Base-by-base conservation (phyloP, 2,797 vertebrate species). In the Bryconaethiops microstoma region DNA sequence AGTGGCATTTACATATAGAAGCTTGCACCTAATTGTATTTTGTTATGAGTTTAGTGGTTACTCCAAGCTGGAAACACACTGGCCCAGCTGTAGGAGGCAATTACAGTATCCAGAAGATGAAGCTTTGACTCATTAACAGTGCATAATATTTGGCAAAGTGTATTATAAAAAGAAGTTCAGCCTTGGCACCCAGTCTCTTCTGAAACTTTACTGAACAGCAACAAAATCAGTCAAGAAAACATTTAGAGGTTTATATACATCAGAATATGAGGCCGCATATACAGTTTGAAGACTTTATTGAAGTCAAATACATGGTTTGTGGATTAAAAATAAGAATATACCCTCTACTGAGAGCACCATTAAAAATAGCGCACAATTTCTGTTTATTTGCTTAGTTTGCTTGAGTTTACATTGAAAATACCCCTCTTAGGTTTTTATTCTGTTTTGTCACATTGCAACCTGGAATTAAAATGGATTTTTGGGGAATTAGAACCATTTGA, bases 141-240 rank as follows among this genome's bases (percentile, higher is more conserved):
- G 74, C 79, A 80, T 85, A 85, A 81, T 77, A 84, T 76, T 77
- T 77, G 81, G 77, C 81, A 82, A 83, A 65, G 83, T 85, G 79
- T 84, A 80, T 83, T 81, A 86, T 85, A 84, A 81, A 87, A 84
- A 67, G 23, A 70, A 73, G 70, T 39, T 68, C 60, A 78, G 78
- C 78, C 57, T 85, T n/a, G 52, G 60, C 64, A 75, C 42, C 75
- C 68, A 82, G 82, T 71, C 48, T 19, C 45, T 79, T 62, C 60
- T 64, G 55, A 63, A 65, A 55, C 29, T 21, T 5, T 13, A 7
- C 23, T 65, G 25, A 40, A 7, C 63, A 48, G 54, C 25, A 72
- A 4, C 57, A 52, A 35, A 69, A 63, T 63, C 40, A 0, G 57
- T 57, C 19, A 29, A 19, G 6, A 57, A 1, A 19, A 6, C 19